Evolutionary conservation across 2,797 vertebrate genomes (phyloP).

Genomic region (Bucorvus abyssinicus): DNA sequence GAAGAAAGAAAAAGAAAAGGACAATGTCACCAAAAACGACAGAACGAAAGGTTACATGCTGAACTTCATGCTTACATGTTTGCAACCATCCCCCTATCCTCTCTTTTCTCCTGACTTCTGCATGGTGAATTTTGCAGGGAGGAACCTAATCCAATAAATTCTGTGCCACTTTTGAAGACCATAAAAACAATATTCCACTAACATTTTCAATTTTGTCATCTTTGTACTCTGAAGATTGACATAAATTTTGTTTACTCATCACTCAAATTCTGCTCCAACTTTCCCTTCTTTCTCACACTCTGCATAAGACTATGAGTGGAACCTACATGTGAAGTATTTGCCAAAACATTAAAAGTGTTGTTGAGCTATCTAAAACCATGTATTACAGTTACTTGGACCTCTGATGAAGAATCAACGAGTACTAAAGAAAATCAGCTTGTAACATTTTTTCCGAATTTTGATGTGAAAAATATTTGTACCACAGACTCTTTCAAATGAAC

Average conservation of each 20-base stretch:
- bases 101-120: background rate
- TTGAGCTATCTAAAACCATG: background rate
- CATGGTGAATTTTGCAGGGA: background rate
- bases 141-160: background rate
- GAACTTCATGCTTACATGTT: constrained; percentile 27
- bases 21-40: constrained; percentile 50
- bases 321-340: background rate
- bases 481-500: background rate
- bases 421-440: background rate
- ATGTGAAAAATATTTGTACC: background rate
- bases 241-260: background rate
- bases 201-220: background rate
- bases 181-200: background rate
- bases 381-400: background rate
- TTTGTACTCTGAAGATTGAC: background rate
- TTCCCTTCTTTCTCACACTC: background rate
- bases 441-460: background rate
- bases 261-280: background rate
- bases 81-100: background rate
- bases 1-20: constrained; percentile 63
- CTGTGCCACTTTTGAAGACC: background rate
- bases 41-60: constrained; percentile 49
- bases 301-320: background rate
- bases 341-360: background rate
- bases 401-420: background rate